Percentiles rank a stretch among this genome's conserved stretches.
phyloP scores from a whole-genome alignment of 2,797 vertebrate genomes.

The Neosilurus mollespiculum region DNA sequence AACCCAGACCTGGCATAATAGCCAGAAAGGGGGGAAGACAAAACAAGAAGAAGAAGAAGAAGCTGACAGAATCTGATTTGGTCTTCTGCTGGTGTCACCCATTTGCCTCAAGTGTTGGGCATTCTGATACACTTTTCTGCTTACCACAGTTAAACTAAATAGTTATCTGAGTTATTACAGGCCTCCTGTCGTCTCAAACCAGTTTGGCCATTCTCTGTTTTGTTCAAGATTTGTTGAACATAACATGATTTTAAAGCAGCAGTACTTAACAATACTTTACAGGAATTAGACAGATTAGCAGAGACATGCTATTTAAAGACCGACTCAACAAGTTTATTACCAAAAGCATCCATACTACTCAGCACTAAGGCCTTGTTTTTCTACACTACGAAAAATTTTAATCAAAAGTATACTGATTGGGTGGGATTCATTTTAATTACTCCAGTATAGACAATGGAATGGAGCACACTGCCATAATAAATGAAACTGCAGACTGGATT shows the following conservation, averaged over 20 bases:
- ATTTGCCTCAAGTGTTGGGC: no score
- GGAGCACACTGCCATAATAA: slow-evolving; percentile 28
- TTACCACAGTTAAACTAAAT: no score
- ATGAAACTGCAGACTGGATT: slow-evolving; percentile 20
- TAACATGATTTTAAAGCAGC: neutral
- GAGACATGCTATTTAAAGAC: neutral
- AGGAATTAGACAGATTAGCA: slow-evolving; percentile 1
- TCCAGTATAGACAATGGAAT: slow-evolving; percentile 38
- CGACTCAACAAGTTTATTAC: slow-evolving; percentile 22
- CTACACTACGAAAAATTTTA: slow-evolving; percentile 15
- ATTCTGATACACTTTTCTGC: no score
- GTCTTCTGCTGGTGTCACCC: no score
- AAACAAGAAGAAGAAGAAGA: no score
- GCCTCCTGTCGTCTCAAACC: no score
- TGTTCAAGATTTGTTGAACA: neutral
- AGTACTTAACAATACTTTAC: neutral
- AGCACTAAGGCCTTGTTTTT: neutral
- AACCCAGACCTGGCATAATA: no score
- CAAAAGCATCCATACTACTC: slow-evolving; percentile 20
- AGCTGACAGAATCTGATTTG: no score
- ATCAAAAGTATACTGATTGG: slow-evolving; percentile 30
- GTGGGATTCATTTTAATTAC: slow-evolving; percentile 37
- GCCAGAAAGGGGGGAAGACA: no score
- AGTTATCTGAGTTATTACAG: no score
- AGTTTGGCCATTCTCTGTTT: no score